Evolutionary conservation across 1,140 invertebrate species (phyloP).

Genomic region (Drosophila fuyamai): DNA sequence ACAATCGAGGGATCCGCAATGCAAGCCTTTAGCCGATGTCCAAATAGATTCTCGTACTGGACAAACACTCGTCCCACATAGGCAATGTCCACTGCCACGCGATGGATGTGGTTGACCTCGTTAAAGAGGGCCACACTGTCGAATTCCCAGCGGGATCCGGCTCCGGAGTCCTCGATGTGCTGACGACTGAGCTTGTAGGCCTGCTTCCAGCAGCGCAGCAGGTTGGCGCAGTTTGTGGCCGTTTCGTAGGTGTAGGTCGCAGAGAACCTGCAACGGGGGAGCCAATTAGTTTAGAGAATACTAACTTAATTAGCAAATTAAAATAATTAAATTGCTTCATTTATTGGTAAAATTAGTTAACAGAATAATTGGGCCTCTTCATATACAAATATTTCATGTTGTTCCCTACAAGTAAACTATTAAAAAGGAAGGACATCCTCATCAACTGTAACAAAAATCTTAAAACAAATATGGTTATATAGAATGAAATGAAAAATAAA

Average conservation of each 20-base stretch:
- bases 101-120: slow-evolving; percentile 92
- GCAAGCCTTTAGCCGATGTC: slow-evolving; percentile 92
- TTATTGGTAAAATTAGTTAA: too few species aligned
- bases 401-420: too few species aligned
- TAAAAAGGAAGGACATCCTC: too few species aligned
- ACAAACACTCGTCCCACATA: slow-evolving; percentile 91
- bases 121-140: slow-evolving; percentile 92
- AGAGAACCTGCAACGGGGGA: slow-evolving; percentile 84
- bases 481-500: too few species aligned
- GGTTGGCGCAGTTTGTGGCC: slow-evolving; percentile 87
- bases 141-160: slow-evolving; percentile 95
- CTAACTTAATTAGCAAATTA: background rate
- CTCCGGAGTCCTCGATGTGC: slow-evolving; percentile 92
- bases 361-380: too few species aligned
- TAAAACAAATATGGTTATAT: too few species aligned
- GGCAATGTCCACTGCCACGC: slow-evolving; percentile 91
- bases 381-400: too few species aligned
- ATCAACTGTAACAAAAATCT: too few species aligned
- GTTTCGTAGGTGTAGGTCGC: slow-evolving; percentile 86
- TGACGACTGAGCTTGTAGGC: slow-evolving; percentile 90
- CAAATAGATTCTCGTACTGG: slow-evolving; percentile 96
- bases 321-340: too few species aligned
- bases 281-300: background rate
- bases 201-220: slow-evolving; percentile 91
- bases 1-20: slow-evolving; percentile 93